Evolutionary conservation across 2,888 invertebrate species (phyloP).

Genomic region (Drosophila antonietae): DNA sequence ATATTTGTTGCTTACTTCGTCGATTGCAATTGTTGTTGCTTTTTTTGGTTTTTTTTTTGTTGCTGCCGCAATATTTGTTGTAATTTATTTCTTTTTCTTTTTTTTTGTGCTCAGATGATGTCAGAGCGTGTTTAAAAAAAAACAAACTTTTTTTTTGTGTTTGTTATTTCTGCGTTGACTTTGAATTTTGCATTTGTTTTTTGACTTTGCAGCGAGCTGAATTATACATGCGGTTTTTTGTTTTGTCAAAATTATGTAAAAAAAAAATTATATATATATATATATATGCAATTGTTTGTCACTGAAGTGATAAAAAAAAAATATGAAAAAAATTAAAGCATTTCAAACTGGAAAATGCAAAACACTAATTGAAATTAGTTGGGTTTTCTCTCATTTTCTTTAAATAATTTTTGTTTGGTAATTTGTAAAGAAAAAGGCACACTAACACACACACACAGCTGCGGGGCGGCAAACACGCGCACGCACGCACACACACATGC

Average conservation of each 20-base stretch:
- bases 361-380: slow-evolving; percentile 7
- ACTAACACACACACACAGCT: slow-evolving; percentile 9
- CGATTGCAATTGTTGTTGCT: slow-evolving; percentile 29
- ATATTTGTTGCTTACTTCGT: slow-evolving; percentile 38
- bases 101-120: slow-evolving; percentile 63
- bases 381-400: neutral
- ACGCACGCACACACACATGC: slow-evolving; percentile 25
- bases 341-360: slow-evolving; percentile 7
- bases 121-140: slow-evolving; percentile 62
- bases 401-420: slow-evolving; percentile 1
- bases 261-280: neutral
- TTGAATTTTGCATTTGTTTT: slow-evolving; percentile 41
- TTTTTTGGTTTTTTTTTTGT: slow-evolving; percentile 14
- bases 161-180: slow-evolving; percentile 32
- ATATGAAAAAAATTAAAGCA: slow-evolving; percentile 2
- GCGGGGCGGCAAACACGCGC: slow-evolving; percentile 37
- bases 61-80: slow-evolving; percentile 13
- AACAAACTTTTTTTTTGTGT: slow-evolving; percentile 35
- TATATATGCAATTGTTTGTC: neutral
- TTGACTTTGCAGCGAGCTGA: slow-evolving; percentile 34
- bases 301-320: slow-evolving; percentile 7
- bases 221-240: slow-evolving; percentile 11
- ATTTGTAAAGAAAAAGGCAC: slow-evolving; percentile 27
- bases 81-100: slow-evolving; percentile 18
- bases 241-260: slow-evolving; percentile 19